Evolutionary conservation across 2,797 vertebrate species (phyloP), one percentile per base, ranked within the genome.

Genomic region (Netta rufina): DNA sequence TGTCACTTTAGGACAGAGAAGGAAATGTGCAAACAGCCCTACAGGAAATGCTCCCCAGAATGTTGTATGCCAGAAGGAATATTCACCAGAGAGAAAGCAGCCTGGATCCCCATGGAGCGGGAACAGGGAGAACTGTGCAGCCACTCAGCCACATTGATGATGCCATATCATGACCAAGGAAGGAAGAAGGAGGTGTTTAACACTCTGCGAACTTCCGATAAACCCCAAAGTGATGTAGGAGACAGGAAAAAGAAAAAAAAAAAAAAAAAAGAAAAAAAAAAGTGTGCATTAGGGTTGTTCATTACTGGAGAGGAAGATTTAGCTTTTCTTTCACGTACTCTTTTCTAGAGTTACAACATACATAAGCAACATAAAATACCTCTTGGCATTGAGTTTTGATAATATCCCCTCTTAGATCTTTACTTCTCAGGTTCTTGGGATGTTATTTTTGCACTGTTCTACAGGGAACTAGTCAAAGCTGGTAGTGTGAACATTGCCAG

Each of bases 401-500:
- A 73, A 39, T 41, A 57, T 25, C 39, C 7, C 12, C 38, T 32
- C 21, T 53, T 73, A 38, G 32, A 43, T 33, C 39, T 57, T 43
- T 32, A 43, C 53, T 41, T 43, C 71, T 57, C 71, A 28, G 17
- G 19, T 43, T 45, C 12, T n/a, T 58, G 25, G 30, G 18, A 20
- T 58, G 71, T 45, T 71, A 30, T 33, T 73, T 73, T 33, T 56
- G 53, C 11, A 43, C 24, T 57, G 20, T 24, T 41, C 41, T 32
- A 33, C 21, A 18, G 32, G 36, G 16, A 41, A 72, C 77, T 62
- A 51, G 90, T 88, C 66, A 79, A 74, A 80, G 90, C 88, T 95
- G 96, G 96, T 96, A 95, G 93, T 97, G 96, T 95, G 74, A 94
- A 84, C 93, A 5, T 19, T 41, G 27, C 27, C 28, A 96, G 92